Evolutionary conservation across 2,888 invertebrate species (phyloP).

Genomic region (Lysandra bellargus): DNA sequence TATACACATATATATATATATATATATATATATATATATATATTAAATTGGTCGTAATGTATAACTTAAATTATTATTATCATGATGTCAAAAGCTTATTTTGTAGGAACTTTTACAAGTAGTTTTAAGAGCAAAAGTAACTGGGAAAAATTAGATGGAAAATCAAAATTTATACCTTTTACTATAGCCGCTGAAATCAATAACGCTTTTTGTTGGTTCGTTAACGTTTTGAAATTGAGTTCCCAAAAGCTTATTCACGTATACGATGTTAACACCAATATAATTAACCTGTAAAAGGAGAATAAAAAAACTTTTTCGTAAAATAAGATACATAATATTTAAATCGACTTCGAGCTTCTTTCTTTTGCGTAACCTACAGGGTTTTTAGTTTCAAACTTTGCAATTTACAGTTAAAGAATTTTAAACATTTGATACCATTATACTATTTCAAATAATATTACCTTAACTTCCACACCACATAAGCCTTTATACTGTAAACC

Average conservation of each 20-base stretch:
- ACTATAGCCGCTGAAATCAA: conserved; percentile 10
- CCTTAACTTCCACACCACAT: neutral
- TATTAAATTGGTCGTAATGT: too few relatives aligned
- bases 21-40: too few relatives aligned
- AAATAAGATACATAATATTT: too few relatives aligned
- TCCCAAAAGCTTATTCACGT: conserved; percentile 14
- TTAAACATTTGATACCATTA: neutral
- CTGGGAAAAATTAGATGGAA: neutral
- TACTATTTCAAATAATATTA: neutral
- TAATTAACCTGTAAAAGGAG: neutral
- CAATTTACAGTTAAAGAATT: too few relatives aligned
- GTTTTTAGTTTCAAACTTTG: too few relatives aligned
- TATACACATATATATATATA: too few relatives aligned
- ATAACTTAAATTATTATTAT: too few relatives aligned
- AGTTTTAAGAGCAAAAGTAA: too few relatives aligned
- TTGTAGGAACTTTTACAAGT: neutral
- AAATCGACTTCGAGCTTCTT: too few relatives aligned
- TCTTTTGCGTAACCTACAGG: too few relatives aligned
- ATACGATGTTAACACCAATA: conserved; percentile 11
- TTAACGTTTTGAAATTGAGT: neutral
- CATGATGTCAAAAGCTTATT: neutral
- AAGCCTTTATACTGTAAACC: neutral
- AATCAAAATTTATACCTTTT: neutral
- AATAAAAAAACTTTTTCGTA: neutral
- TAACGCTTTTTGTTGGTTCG: neutral